These are phyloP conservation scores for Corapipo altera DNA, from an alignment of 2,113 vertebrate genomes.

Conservation along the genomic window DNA sequence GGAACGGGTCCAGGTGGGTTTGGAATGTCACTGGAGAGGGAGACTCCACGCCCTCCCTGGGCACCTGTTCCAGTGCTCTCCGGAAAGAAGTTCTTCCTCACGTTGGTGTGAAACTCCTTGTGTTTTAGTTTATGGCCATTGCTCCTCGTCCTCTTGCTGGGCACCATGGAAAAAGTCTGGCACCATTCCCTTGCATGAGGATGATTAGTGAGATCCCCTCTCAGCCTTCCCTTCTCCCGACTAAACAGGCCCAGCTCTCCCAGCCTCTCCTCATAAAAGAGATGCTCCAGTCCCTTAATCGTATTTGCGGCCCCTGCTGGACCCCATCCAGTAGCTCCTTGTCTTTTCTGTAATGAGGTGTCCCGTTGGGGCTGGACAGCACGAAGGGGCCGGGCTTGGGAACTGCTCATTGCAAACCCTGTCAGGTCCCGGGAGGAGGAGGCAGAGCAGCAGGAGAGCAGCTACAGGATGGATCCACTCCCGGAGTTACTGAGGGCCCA, in stretches of 20 bases:
- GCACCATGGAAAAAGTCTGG: neutral
- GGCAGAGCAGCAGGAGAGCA: neutral
- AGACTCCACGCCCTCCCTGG: neutral
- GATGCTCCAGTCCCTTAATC: neutral
- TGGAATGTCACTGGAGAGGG: neutral
- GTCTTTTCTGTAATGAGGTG: neutral
- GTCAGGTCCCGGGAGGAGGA: neutral
- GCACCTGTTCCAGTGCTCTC: neutral
- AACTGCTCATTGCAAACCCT: neutral
- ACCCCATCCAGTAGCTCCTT: neutral
- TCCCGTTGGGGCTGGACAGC: neutral
- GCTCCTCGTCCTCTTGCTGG: neutral
- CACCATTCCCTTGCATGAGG: neutral
- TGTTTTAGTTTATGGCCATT: neutral
- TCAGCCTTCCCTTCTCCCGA: neutral
- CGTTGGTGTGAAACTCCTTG: neutral
- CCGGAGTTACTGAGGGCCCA: neutral
- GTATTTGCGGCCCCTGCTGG: neutral
- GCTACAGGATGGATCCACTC: neutral
- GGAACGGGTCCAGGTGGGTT: neutral
- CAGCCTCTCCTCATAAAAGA: neutral
- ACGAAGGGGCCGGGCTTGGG: neutral
- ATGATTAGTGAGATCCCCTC: neutral
- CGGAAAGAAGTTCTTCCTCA: neutral
- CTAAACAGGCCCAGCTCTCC: neutral